These are phyloP conservation scores for Crotalus tigris DNA, from an alignment of 2,113 vertebrate species.

Conservation along the genomic window DNA sequence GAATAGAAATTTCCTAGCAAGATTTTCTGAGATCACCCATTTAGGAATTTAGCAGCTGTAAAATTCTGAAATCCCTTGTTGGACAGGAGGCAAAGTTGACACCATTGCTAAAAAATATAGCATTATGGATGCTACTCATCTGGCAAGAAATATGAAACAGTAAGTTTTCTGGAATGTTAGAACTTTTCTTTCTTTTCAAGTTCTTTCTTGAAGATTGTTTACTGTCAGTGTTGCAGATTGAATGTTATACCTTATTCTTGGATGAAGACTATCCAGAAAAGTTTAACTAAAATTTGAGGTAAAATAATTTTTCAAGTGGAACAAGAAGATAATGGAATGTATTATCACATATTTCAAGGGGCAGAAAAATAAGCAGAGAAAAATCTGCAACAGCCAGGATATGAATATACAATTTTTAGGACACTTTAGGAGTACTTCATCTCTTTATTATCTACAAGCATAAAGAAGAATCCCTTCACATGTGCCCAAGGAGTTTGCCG, in stretches of 20 bases:
- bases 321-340: background rate
- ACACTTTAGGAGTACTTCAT: background rate
- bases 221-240: background rate
- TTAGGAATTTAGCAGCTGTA: background rate
- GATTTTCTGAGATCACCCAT: background rate
- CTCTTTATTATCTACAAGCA: background rate
- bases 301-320: background rate
- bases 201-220: background rate
- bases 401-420: background rate
- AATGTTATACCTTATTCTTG: background rate
- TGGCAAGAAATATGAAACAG: background rate
- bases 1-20: background rate
- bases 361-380: background rate
- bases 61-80: background rate
- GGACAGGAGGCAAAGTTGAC: background rate
- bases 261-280: background rate
- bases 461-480: background rate
- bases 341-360: background rate
- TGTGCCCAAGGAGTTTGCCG: background rate
- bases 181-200: background rate
- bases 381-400: background rate
- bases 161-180: background rate
- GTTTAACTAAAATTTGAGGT: background rate
- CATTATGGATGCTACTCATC: background rate
- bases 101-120: background rate